Base-by-base conservation (phyloP, 2,113 vertebrate genomes). In the Seriola dumerili region DNA sequence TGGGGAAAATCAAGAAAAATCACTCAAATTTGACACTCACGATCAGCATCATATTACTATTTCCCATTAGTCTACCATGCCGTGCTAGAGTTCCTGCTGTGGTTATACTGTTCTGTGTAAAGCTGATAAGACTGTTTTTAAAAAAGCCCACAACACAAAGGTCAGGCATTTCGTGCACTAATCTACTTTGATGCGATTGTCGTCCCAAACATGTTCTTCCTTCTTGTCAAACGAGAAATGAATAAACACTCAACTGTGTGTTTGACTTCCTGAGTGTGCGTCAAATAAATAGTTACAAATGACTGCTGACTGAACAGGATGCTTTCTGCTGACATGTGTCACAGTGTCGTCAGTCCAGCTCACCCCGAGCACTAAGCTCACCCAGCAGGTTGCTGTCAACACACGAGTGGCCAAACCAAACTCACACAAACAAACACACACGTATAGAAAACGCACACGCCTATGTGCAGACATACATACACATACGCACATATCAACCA, bases 351-450 rank as follows among this genome's bases (percentile, higher is more conserved):
- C 74, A 19, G 52, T 83, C 64, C 76, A 77, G 52, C 71, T 78
- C 73, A 23, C 74, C 83, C 67, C 0, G 52, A 88, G 80, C 72
- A 14, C 82, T 86, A 81, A 93, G 91, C 92, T 92, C 87, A 80
- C 85, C 88, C 83, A 91, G 90, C 92, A 91, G 89, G 91, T 92
- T 93, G 87, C 90, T 95, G 92, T 95, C 85, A 90, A 86, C 91
- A 81, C 84, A 89, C 65, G 76, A 78, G 83, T 78, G 72, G 40
- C 64, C 32, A 4, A 84, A 85, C 80, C 81, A 54, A 84, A 65
- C 74, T 50, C 58, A 42, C 55, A 23, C 83, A 89, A 77, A 77
- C 69, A 84, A 11, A 54, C 85, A 42, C 75, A 54, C 75, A 40
- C 61, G 61, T 48, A 64, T 17, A 73, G 48, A 72, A 67, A 48